These are phyloP conservation scores for Volucella zonaria DNA, from an alignment of 2,888 invertebrate species.

Conservation along the genomic window DNA sequence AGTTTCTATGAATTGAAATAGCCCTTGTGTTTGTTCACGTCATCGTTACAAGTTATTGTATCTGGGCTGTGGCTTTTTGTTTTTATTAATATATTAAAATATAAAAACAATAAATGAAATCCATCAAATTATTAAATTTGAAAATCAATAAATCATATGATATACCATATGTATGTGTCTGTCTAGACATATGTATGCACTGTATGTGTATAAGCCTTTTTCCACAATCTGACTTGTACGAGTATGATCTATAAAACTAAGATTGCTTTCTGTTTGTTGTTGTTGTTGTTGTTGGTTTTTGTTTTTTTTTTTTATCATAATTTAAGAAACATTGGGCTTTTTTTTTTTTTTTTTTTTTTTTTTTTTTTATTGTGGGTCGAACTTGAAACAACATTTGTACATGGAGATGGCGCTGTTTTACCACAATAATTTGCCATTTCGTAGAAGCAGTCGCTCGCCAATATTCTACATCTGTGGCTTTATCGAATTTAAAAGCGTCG, in stretches of 20 bases:
- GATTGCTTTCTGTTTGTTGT: background rate
- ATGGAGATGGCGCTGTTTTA: conserved; percentile 58
- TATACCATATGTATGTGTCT: too few species aligned
- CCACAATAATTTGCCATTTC: conserved; percentile 15
- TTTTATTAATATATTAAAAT: too few species aligned
- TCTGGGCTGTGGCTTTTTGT: too few species aligned
- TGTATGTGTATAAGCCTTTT: too few species aligned
- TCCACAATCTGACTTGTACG: too few species aligned
- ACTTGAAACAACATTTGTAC: background rate
- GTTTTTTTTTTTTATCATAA: background rate
- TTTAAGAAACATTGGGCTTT: background rate
- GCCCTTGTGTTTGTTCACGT: too few species aligned
- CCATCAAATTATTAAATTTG: too few species aligned
- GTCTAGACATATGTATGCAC: too few species aligned
- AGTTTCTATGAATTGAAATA: too few species aligned
- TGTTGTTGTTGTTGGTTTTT: conserved; percentile 2
- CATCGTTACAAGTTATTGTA: too few species aligned
- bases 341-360: conserved; percentile 1
- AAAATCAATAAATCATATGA: too few species aligned
- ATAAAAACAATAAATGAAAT: too few species aligned
- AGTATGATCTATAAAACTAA: background rate
- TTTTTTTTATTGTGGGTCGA: background rate
- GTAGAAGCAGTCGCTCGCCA: conserved; percentile 30
- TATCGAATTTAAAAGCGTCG: conserved; percentile 60
- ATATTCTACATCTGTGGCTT: conserved; percentile 47